Conservation (phyloP, 2,888 invertebrate species). For the Cosmia trapezina region DNA sequence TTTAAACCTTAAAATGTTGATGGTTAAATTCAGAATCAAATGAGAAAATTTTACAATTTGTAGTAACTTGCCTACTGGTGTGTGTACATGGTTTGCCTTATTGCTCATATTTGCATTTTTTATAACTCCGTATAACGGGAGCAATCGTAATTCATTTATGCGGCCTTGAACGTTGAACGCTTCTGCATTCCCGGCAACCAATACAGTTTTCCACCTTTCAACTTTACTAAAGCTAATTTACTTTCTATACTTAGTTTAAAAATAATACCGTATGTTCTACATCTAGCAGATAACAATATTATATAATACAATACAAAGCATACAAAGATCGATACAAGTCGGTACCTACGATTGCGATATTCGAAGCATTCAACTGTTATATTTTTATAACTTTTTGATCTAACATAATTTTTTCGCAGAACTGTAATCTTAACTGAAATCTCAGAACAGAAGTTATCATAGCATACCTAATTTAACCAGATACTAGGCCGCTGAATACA, state of each 20-base stretch:
- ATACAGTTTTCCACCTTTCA: neutral
- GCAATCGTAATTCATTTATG: neutral
- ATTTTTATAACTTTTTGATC: neutral
- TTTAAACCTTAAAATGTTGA: too few relatives aligned
- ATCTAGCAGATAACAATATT: neutral
- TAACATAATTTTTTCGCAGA: neutral
- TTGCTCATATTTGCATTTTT: neutral
- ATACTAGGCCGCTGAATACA: constrained; percentile 38
- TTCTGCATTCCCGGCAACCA: neutral
- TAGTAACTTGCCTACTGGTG: too few relatives aligned
- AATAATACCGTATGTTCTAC: neutral
- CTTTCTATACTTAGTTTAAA: neutral
- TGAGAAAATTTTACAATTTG: too few relatives aligned
- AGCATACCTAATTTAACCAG: constrained; percentile 21
- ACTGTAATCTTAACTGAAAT: constrained; percentile 1
- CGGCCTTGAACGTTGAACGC: neutral
- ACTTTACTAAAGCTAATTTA: neutral
- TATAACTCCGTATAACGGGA: neutral
- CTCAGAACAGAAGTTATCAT: neutral
- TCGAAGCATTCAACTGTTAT: neutral
- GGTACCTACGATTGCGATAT: neutral
- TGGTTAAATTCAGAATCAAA: too few relatives aligned
- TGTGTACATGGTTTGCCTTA: neutral
- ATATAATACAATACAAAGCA: neutral
- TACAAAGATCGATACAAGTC: constrained; percentile 1